Evolutionary conservation across 2,797 vertebrate genomes (phyloP), one percentile per base, ranked within the genome.

Genomic region (Enteromius mattozi): DNA sequence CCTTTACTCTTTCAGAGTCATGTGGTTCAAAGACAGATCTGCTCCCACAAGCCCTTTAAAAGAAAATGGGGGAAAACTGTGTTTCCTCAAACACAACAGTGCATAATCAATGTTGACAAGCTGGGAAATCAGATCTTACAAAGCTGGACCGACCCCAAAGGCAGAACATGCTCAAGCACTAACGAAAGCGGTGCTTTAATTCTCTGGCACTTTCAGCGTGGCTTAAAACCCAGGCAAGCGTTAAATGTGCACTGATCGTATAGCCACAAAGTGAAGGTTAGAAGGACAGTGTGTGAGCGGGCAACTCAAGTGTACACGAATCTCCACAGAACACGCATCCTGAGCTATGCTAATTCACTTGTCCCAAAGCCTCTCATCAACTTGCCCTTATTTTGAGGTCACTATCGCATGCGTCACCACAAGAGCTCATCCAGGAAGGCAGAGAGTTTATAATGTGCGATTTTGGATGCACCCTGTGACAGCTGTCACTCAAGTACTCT

Each of bases 141-240:
- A 69, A 71, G 88, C 90, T 76, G 61, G 78, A 89, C 84, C 89
- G 87, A 92, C 92, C 86, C 14, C 88, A 93, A 56, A 68, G 61
- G 93, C 91, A 92, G 83, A 87, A 91, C 88, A 88, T 83, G 90
- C 90, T 91, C 91, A 90, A 90, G 74, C 87, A 90, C 92, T 93
- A 92, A 93, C 92, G 90, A 94, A 94, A 92, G 91, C 90, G 90
- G 88, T 21, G 87, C 89, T 91, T 93, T 92, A 93, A 93, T 93
- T 94, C 19, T 7, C 77, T 40, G 80, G 63, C 45, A 65, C 37
- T 85, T 72, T 54, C 76, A 69, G 69, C 37, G 27, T 42, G 81
- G 83, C 84, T 86, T 86, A 81, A 78, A 80, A 87, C 82, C 82
- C 84, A 83, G 27, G 72, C 80, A 70, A 87, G 85, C 59, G 81